A percentile compares a stretch with the other conserved stretches of the same genome.
These are phyloP conservation scores for Brachynemurus nebulosus DNA, from an alignment of 2,888 invertebrate genomes.

Conservation along the genomic window DNA sequence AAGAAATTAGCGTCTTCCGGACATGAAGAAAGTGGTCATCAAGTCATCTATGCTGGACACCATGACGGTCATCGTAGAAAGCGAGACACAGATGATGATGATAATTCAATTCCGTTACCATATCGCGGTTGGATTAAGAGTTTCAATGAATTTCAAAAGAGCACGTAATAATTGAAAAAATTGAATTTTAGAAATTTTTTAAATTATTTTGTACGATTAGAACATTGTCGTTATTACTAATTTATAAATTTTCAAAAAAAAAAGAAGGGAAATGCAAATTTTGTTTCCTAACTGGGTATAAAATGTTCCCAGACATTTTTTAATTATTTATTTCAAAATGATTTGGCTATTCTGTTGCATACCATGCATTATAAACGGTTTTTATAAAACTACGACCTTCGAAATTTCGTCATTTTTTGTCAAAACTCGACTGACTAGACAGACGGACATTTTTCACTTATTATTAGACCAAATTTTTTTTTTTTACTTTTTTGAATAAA, in stretches of 20 bases:
- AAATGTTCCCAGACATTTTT: too few species aligned
- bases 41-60: slow-evolving; percentile 36
- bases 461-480: too few species aligned
- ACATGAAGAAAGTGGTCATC: slow-evolving; percentile 32
- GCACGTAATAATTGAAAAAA: neutral
- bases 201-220: neutral
- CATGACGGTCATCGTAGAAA: slow-evolving; percentile 40
- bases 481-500: too few species aligned
- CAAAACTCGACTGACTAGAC: too few species aligned
- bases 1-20: slow-evolving; percentile 52
- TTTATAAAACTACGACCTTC: too few species aligned
- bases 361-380: too few species aligned
- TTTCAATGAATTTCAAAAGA: neutral
- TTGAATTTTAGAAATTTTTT: neutral
- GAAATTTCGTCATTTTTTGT: too few species aligned
- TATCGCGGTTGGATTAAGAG: slow-evolving; percentile 38
- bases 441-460: too few species aligned
- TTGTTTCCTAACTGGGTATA: too few species aligned
- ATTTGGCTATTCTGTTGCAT: too few species aligned
- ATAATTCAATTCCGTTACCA: slow-evolving; percentile 31
- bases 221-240: neutral
- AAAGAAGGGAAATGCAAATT: neutral
- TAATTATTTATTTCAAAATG: too few species aligned
- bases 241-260: neutral
- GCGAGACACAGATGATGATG: slow-evolving; percentile 28